Base-by-base conservation (phyloP, 2,888 invertebrate species). In the Callyntrura guangdongensis region DNA sequence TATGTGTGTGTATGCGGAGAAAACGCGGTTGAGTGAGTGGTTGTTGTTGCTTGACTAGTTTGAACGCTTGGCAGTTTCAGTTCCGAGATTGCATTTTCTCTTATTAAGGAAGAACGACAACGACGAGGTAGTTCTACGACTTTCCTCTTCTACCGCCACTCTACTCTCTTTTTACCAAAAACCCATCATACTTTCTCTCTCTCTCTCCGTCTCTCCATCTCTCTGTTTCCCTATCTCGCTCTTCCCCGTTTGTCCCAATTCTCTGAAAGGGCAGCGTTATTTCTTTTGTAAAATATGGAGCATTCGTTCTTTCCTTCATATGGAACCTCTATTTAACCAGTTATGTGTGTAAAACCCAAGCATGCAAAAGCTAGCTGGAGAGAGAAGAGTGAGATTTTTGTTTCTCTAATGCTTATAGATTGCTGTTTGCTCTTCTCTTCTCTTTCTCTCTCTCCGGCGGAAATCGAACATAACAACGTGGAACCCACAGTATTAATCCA, bases 401-500 rank as follows among this genome's bases (percentile, higher is more conserved):
- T 36, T 77, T 56, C 77, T 17, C 69, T 79, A 79, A 56, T 56
- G 74, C 74, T 74, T 74, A 79, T 79, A n/a, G 79, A 79, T 79
- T 79, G 79, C 59, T 79, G 56, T 79, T 79, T 79, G 79, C 79
- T 53, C 79, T 59, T 82, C 64, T 64, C 64, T 25, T n/a, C 79
- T 49, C 17, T 81, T 47, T 81, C 81, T n/a, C 49, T 74, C 17
- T 81, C 45, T 74, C 84, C n/a, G 9, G 45, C 84, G 67, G 83
- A 83, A 83, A 83, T 83, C 64, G 83, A 64, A 83, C 79, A 79
- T 79, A 79, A 79, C 79, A 67, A 61, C 64, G 83, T 83, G 47
- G 83, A 83, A 83, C 49, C 83, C 64, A 83, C 67, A 67, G 67
- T 64, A 83, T 83, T 83, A 83, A 83, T 83, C 83, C 67, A 83